Base-by-base conservation (phyloP, 23 tunicate genomes). In the Halocynthia roretzi region DNA sequence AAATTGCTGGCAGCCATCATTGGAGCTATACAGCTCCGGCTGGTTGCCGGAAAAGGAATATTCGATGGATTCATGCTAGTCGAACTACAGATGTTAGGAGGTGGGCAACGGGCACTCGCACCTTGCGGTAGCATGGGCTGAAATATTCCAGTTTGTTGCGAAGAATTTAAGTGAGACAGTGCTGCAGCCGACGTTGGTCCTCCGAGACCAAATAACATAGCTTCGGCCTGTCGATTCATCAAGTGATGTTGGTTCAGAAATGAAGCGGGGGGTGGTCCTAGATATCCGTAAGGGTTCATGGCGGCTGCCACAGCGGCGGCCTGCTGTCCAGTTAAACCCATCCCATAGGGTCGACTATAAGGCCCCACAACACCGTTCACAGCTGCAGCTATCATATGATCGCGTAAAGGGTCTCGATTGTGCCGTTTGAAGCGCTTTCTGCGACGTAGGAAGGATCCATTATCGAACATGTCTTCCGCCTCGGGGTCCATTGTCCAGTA, bases 401-500 rank as follows among this genome's bases (percentile, higher is more conserved):
- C 93, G 8, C 84, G 83, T 51, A 82, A 77, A 6, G 86, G 68
- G 52, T 87, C 83, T 6, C 87, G 89, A 61, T 67, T 81, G n/a
- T 80, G 83, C 21, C 91, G 79, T 74, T 91, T 91, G 60, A 91
- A 91, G 52, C 97, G 89, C 58, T 82, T 83, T 44, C 97, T 71
- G 14, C 97, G 83, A 6, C 97, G 71, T 6, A 91, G 78, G 54
- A 85, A 91, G 21, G 97, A 91, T 9, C 97, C 97, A 67, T 91
- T 91, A 67, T 91, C 97, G 69, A 91, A 91, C 97, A 91, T 91
- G 58, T 91, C 87, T 68, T 91, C 97, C 8, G 97, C 97, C 7
- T 87, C 97, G 0, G 97, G 97, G 54, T 91, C 87, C 91, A 91
- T 85, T 53, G 84, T 81, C 97, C 97, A 91, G 77, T 91, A 91